Percentiles rank a stretch among this genome's conserved stretches.
Conservation (phyloP, 1,140 invertebrate genomes). For the Arctopsyche grandis region DNA sequence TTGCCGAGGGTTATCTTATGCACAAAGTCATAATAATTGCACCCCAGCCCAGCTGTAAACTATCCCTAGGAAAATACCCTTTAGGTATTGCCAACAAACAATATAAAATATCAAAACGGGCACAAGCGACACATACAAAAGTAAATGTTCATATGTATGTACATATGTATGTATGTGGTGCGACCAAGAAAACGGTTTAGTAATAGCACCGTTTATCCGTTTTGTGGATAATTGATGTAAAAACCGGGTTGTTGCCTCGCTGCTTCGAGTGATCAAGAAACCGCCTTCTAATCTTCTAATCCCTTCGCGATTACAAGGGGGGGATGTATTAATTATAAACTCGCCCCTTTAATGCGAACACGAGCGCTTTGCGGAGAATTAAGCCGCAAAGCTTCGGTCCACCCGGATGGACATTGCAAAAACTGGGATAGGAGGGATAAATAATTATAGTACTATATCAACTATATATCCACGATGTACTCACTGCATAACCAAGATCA, state of each 20-base stretch:
- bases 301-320: neutral
- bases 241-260: too few species aligned
- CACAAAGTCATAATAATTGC: slow-evolving; percentile 18
- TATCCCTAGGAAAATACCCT: too few species aligned
- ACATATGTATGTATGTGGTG: too few species aligned
- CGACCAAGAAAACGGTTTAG: too few species aligned
- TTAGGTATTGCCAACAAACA: too few species aligned
- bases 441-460: neutral
- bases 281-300: slow-evolving; percentile 15
- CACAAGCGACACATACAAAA: too few species aligned
- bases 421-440: neutral
- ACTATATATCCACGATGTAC: too few species aligned
- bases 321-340: slow-evolving; percentile 17
- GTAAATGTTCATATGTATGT: too few species aligned
- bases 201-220: too few species aligned
- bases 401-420: neutral
- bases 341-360: neutral
- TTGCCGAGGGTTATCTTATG: slow-evolving; percentile 8
- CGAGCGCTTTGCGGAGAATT: neutral
- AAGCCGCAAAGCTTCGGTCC: neutral
- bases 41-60: neutral
- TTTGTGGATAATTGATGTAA: too few species aligned
- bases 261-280: neutral
- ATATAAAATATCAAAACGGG: neutral
- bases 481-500: too few species aligned